phyloP scores from a whole-genome alignment of 2,113 vertebrate genomes.

The Apodemus speciosus region DNA sequence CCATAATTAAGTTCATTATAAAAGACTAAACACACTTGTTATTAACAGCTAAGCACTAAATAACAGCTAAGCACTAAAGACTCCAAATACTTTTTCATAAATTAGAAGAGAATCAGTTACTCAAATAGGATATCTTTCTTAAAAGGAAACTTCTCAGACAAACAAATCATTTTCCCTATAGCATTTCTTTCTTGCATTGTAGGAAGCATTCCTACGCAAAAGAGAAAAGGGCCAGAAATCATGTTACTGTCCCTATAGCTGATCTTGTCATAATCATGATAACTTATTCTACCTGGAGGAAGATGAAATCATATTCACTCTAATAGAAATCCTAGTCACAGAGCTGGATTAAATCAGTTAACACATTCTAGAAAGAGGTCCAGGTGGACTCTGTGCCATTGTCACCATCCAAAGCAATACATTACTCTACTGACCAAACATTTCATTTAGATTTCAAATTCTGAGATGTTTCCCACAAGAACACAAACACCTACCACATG shows the following conservation, averaged over 20 bases:
- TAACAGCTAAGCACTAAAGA: background rate
- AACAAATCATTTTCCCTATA: background rate
- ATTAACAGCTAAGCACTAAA: background rate
- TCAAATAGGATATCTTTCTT: background rate
- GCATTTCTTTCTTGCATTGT: background rate
- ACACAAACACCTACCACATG: background rate
- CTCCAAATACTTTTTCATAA: background rate
- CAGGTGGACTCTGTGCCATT: background rate
- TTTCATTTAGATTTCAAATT: background rate
- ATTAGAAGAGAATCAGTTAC: constrained; percentile 11
- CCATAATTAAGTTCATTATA: background rate
- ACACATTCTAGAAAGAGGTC: background rate
- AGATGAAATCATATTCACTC: background rate
- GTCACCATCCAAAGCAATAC: background rate
- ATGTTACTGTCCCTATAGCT: background rate
- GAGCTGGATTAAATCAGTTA: background rate
- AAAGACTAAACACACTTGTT: background rate
- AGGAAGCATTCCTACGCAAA: background rate
- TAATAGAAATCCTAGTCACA: background rate
- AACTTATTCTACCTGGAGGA: background rate
- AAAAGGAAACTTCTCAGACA: background rate
- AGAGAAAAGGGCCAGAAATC: background rate
- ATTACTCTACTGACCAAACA: background rate
- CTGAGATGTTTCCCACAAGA: background rate
- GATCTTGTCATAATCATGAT: background rate